Evolutionary conservation across 2,888 invertebrate species (phyloP).

Genomic region (Neuroscelio doddi): DNA sequence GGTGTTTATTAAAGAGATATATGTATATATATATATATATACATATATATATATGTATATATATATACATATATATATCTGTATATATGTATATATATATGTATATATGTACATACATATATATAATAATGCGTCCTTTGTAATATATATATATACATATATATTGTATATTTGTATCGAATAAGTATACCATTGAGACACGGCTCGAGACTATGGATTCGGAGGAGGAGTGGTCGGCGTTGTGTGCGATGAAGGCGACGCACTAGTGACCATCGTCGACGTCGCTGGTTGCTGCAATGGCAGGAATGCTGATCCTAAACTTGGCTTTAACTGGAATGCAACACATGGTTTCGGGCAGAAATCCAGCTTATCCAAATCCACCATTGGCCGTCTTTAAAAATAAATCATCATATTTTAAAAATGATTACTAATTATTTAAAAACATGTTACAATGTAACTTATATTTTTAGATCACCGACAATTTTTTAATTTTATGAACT

Average conservation of each 20-base stretch:
- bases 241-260: slow-evolving; percentile 65
- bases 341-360: slow-evolving; percentile 78
- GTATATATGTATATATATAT: slow-evolving; percentile 55
- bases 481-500: too few relatives aligned
- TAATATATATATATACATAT: slow-evolving; percentile 42
- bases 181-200: slow-evolving; percentile 59
- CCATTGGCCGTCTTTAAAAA: slow-evolving; percentile 70
- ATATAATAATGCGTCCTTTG: slow-evolving; percentile 14
- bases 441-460: too few relatives aligned
- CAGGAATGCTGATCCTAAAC: slow-evolving; percentile 87
- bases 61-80: slow-evolving; percentile 44
- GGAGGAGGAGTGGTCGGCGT: slow-evolving; percentile 70
- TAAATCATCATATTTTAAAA: too few relatives aligned
- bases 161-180: slow-evolving; percentile 53
- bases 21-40: slow-evolving; percentile 35
- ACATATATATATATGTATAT: slow-evolving; percentile 26
- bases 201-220: slow-evolving; percentile 70
- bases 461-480: too few relatives aligned
- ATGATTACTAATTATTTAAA: too few relatives aligned
- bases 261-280: slow-evolving; percentile 63
- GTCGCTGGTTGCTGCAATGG: slow-evolving; percentile 75
- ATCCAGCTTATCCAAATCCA: slow-evolving; percentile 73
- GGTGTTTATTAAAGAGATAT: slow-evolving; percentile 60
- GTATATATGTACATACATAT: slow-evolving; percentile 18
- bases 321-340: slow-evolving; percentile 85